Percentiles rank a stretch among this genome's conserved stretches.
phyloP scores from a whole-genome alignment of 1,140 invertebrate species.

The Gryon sp. region DNA sequence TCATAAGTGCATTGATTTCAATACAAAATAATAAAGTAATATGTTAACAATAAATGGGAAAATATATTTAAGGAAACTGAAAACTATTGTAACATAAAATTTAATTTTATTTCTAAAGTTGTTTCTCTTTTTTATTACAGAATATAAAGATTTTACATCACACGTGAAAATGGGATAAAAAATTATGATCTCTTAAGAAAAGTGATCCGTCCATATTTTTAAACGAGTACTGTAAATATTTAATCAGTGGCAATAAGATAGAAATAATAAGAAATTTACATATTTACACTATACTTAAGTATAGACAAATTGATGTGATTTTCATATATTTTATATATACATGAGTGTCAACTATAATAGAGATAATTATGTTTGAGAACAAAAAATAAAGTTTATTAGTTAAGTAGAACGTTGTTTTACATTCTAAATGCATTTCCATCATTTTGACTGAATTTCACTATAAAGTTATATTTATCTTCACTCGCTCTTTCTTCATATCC shows the following conservation, averaged over 20 bases:
- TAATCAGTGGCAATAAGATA: conserved; percentile 42
- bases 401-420: conserved; percentile 5
- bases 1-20: too few relatives aligned
- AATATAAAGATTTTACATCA: conserved; percentile 41
- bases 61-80: not conserved
- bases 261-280: conserved; percentile 49
- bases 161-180: conserved; percentile 5
- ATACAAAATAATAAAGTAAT: too few relatives aligned
- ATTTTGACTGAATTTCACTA: conserved; percentile 27
- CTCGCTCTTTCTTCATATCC: conserved; percentile 49
- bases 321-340: conserved; percentile 56
- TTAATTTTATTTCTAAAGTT: not conserved
- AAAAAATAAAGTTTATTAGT: too few relatives aligned
- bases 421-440: conserved; percentile 38
- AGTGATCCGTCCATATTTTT: conserved; percentile 55
- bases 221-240: conserved; percentile 38
- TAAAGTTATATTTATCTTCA: conserved; percentile 45
- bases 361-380: too few relatives aligned
- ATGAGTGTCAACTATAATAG: too few relatives aligned
- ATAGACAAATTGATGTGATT: conserved; percentile 52
- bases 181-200: conserved; percentile 46
- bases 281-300: conserved; percentile 18
- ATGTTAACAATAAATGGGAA: not conserved
- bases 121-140: conserved; percentile 39
- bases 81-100: conserved; percentile 44